phyloP scores from a whole-genome alignment of 2,113 vertebrate species.

The Oenanthe oenanthe region DNA sequence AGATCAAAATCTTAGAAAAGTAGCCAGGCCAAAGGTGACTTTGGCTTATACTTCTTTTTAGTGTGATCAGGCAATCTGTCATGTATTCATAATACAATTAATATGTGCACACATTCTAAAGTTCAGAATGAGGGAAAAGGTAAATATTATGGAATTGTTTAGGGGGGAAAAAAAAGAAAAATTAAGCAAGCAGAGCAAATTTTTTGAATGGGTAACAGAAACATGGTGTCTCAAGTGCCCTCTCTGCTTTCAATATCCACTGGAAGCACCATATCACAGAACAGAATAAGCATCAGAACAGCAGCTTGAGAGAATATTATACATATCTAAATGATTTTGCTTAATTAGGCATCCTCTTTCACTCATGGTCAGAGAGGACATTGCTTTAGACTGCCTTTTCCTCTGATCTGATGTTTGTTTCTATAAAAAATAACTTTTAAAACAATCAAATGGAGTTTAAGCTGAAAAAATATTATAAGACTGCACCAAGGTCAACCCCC shows the following conservation, averaged over 20 bases:
- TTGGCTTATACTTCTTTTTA: background rate
- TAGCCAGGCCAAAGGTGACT: background rate
- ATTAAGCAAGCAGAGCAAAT: background rate
- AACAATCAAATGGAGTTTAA: background rate
- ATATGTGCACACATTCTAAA: background rate
- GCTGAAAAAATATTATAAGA: background rate
- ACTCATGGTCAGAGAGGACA: background rate
- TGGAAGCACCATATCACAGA: background rate
- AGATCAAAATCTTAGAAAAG: background rate
- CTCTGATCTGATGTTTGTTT: background rate
- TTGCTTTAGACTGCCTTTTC: background rate
- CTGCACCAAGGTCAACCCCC: background rate
- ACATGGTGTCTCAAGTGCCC: background rate
- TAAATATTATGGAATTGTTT: background rate
- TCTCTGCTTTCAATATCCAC: background rate
- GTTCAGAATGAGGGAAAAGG: background rate
- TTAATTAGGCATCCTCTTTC: background rate
- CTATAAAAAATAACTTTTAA: background rate
- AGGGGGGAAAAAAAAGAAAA: accelerated
- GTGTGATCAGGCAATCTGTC: background rate
- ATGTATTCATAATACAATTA: background rate
- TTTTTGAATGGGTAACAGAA: background rate
- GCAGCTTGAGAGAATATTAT: background rate
- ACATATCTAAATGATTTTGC: background rate
- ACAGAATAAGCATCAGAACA: background rate